phyloP scores from a whole-genome alignment of 1,140 invertebrate genomes.

The Cotesia chilonis region DNA sequence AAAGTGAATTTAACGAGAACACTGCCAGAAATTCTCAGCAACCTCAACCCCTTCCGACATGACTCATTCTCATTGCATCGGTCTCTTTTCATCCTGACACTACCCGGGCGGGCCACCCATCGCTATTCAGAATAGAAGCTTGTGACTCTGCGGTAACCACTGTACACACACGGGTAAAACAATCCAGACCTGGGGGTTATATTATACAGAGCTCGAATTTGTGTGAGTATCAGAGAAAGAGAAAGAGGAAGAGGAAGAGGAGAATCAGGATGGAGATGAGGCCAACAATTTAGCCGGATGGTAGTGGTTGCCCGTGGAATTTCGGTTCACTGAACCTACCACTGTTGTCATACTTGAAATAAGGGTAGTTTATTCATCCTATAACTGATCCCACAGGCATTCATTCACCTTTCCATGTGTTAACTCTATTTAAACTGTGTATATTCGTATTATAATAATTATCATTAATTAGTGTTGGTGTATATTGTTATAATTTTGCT shows the following conservation, averaged over 20 bases:
- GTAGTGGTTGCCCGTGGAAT: slow-evolving; percentile 30
- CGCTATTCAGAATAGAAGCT: slow-evolving; percentile 6
- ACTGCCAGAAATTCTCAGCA: not conserved
- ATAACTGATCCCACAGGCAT: slow-evolving; percentile 15
- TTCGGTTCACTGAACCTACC: slow-evolving; percentile 27
- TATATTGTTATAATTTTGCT: not conserved
- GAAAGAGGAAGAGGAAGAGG: not conserved
- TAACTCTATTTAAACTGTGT: slow-evolving; percentile 2
- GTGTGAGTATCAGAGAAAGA: not conserved
- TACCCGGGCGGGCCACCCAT: slow-evolving; percentile 12
- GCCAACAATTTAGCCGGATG: slow-evolving; percentile 23
- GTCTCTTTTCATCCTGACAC: not conserved
- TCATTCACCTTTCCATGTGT: not conserved
- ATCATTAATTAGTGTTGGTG: not conserved
- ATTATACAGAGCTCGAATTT: not conserved
- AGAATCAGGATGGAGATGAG: not conserved
- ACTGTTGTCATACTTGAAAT: slow-evolving; percentile 24
- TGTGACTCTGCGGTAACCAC: slow-evolving; percentile 10
- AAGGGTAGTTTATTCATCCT: slow-evolving; percentile 27
- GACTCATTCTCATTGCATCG: not conserved
- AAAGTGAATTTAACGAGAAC: not conserved
- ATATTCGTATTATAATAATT: not conserved
- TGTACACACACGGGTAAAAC: not conserved
- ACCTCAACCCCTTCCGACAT: not conserved
- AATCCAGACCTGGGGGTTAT: not conserved